A percentile compares a stretch with the other conserved stretches of the same genome.
Evolutionary conservation across 2,888 invertebrate genomes (phyloP).

Genomic region (Callimorpha dominula): DNA sequence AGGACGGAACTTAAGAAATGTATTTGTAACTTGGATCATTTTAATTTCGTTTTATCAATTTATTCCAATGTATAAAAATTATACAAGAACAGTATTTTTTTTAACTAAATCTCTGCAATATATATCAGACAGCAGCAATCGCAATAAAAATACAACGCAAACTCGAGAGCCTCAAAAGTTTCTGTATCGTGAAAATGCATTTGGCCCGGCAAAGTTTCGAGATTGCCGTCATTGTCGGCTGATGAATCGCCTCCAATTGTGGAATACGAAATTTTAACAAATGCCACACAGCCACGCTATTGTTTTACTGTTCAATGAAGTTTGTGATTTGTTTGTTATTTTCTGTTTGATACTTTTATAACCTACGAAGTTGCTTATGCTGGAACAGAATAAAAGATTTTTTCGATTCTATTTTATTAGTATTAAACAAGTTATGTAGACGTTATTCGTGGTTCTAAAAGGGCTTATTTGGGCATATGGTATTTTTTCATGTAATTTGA

Average conservation of each 20-base stretch:
- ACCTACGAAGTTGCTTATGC: neutral
- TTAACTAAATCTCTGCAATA: constrained; percentile 47
- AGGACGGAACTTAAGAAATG: neutral
- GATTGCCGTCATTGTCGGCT: constrained; percentile 67
- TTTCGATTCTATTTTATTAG: neutral
- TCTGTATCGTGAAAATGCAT: constrained; percentile 76
- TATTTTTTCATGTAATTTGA: neutral
- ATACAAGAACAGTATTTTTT: constrained; percentile 29
- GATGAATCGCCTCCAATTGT: constrained; percentile 68
- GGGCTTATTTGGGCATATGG: no score
- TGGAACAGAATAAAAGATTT: constrained; percentile 22
- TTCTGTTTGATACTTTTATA: constrained; percentile 29
- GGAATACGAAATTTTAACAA: constrained; percentile 59
- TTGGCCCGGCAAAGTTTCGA: constrained; percentile 71
- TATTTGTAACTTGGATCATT: neutral
- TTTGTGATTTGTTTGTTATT: constrained; percentile 54
- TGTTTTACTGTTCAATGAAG: constrained; percentile 61
- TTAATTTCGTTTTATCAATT: neutral
- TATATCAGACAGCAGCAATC: constrained; percentile 53
- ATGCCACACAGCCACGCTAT: constrained; percentile 50
- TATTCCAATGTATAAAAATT: neutral
- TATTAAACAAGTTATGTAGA: neutral
- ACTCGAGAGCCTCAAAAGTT: constrained; percentile 66
- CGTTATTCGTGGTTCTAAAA: neutral
- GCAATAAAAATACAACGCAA: constrained; percentile 64